Percentiles rank a stretch among this genome's conserved stretches.
phyloP scores from a whole-genome alignment of 2,888 invertebrate genomes.

The Aspidiotus destructor region DNA sequence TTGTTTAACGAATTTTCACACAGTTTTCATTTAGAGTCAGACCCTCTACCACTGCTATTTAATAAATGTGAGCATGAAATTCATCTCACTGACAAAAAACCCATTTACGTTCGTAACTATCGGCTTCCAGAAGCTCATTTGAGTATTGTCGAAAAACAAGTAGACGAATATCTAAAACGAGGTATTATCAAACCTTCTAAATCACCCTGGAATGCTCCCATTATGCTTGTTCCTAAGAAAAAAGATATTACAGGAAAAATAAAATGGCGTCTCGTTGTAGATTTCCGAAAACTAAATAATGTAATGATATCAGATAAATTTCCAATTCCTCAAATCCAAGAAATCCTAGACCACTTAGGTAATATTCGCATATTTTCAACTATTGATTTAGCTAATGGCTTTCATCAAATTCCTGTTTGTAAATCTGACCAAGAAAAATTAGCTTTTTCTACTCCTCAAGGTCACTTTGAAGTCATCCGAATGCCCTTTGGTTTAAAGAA shows the following conservation, averaged over 20 bases:
- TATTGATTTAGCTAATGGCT: conserved; percentile 38
- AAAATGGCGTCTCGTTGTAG: conserved; percentile 39
- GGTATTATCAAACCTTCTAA: conserved; percentile 37
- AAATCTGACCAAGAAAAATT: conserved; percentile 11
- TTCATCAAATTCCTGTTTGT: conserved; percentile 38
- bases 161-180: conserved; percentile 39
- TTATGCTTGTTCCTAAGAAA: conserved; percentile 41
- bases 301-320: conserved; percentile 6
- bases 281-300: conserved; percentile 39
- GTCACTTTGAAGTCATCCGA: conserved; percentile 37
- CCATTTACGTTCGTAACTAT: conserved; percentile 40
- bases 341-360: conserved; percentile 38
- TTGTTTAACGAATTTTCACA: neutral
- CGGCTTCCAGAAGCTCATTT: conserved; percentile 40
- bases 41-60: neutral
- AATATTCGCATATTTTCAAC: conserved; percentile 38
- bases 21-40: neutral
- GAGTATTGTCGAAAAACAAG: conserved; percentile 40
- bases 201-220: conserved; percentile 36
- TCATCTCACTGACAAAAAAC: conserved; percentile 35
- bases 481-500: neutral
- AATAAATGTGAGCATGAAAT: neutral
- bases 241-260: conserved; percentile 38
- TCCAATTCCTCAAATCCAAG: conserved; percentile 37
- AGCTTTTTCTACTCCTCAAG: conserved; percentile 15